Percentiles rank a stretch among this genome's conserved stretches.
phyloP scores from a whole-genome alignment of 1,140 invertebrate genomes.

The Hyposmocoma kahamanoa region DNA sequence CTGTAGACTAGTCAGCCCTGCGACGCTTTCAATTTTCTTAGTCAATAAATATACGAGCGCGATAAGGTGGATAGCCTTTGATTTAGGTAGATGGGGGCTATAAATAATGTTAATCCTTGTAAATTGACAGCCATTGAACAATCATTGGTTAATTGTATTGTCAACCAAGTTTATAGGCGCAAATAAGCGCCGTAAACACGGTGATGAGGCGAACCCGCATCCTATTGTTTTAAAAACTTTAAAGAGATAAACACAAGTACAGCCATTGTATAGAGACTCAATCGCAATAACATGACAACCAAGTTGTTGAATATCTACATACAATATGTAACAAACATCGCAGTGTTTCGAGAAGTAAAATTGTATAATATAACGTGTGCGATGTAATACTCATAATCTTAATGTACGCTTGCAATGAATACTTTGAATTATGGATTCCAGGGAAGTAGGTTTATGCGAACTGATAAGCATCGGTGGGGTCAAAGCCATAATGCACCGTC shows the following conservation, averaged over 20 bases:
- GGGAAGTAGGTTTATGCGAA: too few relatives aligned
- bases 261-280: not conserved
- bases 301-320: too few relatives aligned
- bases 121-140: slow-evolving; percentile 35
- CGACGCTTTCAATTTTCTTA: slow-evolving; percentile 10
- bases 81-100: not conserved
- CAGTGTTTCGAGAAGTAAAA: too few relatives aligned
- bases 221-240: slow-evolving; percentile 49
- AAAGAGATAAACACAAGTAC: slow-evolving; percentile 23
- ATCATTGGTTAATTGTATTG: slow-evolving; percentile 39
- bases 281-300: not conserved
- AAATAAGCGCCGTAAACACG: slow-evolving; percentile 17
- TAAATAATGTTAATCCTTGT: slow-evolving; percentile 8
- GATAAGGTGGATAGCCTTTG: not conserved
- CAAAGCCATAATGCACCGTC: slow-evolving; percentile 15
- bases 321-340: too few relatives aligned
- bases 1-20: not conserved
- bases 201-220: slow-evolving; percentile 43
- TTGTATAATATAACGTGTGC: too few relatives aligned
- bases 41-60: not conserved
- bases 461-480: slow-evolving; percentile 12
- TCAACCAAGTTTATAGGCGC: slow-evolving; percentile 30
- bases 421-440: too few relatives aligned
- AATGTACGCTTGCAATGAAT: too few relatives aligned
- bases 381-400: too few relatives aligned